These are phyloP conservation scores for Plutomurus gul DNA, from an alignment of 1,140 invertebrate genomes.

Conservation along the genomic window DNA sequence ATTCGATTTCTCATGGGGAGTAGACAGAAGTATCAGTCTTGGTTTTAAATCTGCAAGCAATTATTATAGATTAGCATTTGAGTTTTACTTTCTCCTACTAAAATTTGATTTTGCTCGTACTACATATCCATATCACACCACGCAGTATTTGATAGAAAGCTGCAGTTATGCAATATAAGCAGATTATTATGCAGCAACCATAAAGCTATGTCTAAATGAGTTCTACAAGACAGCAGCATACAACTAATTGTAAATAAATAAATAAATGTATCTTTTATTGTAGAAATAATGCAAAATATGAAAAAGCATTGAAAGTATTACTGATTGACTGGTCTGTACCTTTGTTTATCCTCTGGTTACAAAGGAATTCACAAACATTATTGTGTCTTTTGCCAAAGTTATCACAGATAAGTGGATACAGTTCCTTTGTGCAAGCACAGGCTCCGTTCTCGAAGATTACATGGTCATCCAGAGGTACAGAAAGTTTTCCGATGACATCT, in stretches of 20 bases:
- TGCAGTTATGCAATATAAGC: too few species aligned
- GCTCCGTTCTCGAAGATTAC: neutral
- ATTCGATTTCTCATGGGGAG: neutral
- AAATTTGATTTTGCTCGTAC: too few species aligned
- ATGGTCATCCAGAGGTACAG: neutral
- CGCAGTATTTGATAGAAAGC: too few species aligned
- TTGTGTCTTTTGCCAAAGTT: neutral
- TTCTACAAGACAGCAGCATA: too few species aligned
- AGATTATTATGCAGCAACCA: too few species aligned
- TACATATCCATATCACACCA: too few species aligned
- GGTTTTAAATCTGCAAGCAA: neutral
- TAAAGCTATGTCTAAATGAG: too few species aligned
- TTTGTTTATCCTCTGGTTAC: neutral
- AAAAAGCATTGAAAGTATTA: neutral
- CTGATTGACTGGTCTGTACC: too few species aligned
- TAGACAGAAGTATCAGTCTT: neutral
- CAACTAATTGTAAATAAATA: too few species aligned
- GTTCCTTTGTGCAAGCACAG: neutral
- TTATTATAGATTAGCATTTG: neutral
- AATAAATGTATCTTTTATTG: too few species aligned
- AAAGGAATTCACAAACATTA: conserved; percentile 21
- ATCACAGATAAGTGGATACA: conserved; percentile 22
- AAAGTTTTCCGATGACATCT: neutral
- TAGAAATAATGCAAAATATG: neutral
- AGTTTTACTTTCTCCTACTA: too few species aligned